A percentile compares a stretch with the other conserved stretches of the same genome.
Evolutionary conservation across 2,888 invertebrate species (phyloP).

Genomic region (Bibio marci): DNA sequence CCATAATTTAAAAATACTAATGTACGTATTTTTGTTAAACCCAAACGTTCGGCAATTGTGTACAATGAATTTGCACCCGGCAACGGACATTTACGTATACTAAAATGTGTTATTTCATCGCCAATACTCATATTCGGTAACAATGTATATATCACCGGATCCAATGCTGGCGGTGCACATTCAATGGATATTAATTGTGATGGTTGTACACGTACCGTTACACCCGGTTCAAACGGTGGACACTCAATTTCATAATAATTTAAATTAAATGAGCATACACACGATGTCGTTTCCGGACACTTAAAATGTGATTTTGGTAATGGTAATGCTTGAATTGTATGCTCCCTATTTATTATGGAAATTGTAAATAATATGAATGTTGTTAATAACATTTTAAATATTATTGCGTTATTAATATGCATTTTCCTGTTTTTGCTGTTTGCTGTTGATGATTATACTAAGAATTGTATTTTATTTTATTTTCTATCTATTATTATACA

Average conservation of each 20-base stretch:
- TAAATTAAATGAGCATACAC: constrained; percentile 21
- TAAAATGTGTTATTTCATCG: constrained; percentile 17
- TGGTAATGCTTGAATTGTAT: not conserved
- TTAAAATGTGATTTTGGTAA: constrained; percentile 1
- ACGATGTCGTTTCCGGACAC: constrained; percentile 12
- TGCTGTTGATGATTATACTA: no score
- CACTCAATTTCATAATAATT: constrained; percentile 24
- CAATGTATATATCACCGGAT: constrained; percentile 19
- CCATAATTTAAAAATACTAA: constrained; percentile 35
- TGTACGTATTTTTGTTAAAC: constrained; percentile 22
- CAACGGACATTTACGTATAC: constrained; percentile 25
- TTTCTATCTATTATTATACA: no score
- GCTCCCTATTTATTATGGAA: no score
- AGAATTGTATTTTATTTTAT: no score
- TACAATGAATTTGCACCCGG: constrained; percentile 31
- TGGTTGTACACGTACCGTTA: constrained; percentile 21
- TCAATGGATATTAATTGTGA: constrained; percentile 21
- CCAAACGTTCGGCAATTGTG: constrained; percentile 22
- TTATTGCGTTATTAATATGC: no score
- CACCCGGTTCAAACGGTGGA: constrained; percentile 19
- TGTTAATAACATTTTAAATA: no score
- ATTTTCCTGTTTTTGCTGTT: no score
- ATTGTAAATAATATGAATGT: no score
- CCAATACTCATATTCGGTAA: constrained; percentile 23
- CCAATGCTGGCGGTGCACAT: constrained; percentile 19